phyloP scores from a whole-genome alignment of 2,888 invertebrate genomes.

The Patella ulyssiponensis region DNA sequence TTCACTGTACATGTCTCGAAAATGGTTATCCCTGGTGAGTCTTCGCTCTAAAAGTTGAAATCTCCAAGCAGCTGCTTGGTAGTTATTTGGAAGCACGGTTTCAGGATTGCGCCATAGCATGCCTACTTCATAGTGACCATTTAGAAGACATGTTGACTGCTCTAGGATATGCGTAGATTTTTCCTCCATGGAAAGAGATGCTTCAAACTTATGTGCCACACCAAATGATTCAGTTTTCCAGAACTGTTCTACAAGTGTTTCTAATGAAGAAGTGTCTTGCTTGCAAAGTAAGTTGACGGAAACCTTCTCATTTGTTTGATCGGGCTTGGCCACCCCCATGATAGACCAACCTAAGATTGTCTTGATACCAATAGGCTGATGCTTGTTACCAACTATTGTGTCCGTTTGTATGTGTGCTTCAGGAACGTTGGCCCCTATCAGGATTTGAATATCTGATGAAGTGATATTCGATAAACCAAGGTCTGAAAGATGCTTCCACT shows the following conservation, averaged over 20 bases:
- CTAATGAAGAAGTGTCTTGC: not conserved
- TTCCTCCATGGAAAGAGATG: not conserved
- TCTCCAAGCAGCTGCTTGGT: not conserved
- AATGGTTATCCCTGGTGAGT: not conserved
- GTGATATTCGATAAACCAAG: not conserved
- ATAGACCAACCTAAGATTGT: not conserved
- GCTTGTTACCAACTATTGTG: not conserved
- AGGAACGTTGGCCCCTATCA: not conserved
- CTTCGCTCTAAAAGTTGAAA: not conserved
- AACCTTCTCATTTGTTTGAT: not conserved
- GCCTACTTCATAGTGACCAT: not conserved
- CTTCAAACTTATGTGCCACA: not conserved
- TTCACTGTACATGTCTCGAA: not conserved
- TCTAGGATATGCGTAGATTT: not conserved
- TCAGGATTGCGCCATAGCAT: not conserved
- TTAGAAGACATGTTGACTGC: not conserved
- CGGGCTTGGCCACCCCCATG: not conserved
- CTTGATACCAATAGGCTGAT: not conserved
- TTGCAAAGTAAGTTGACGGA: not conserved
- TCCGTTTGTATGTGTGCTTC: not conserved
- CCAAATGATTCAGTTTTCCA: too few species aligned
- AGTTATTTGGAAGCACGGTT: not conserved
- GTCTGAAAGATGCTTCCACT: not conserved
- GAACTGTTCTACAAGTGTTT: too few species aligned
- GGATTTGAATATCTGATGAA: not conserved